Evolutionary conservation across 2,797 vertebrate species (phyloP), one percentile per base, ranked within the genome.

Genomic region (Tenualosa ilisha): DNA sequence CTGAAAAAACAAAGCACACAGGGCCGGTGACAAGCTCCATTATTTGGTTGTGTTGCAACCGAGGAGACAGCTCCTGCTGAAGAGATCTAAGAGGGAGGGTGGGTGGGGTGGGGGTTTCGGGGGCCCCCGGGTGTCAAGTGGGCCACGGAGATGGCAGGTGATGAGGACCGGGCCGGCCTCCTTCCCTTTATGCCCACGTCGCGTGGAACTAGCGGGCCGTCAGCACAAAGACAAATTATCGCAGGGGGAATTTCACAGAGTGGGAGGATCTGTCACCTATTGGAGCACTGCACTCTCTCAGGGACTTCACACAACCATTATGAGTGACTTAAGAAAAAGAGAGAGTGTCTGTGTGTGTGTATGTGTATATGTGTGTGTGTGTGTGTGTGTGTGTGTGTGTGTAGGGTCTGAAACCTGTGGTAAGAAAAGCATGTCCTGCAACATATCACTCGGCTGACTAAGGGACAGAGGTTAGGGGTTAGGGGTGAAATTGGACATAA

Each of bases 21-120:
- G 97, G 97, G 96, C 96, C 96, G 95, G 96, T 98, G 98, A 99
- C 97, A 98, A 97, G 96, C 97, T 97, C 97, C 97, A 98, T 99
- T 98, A 99, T 97, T 97, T 97, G 97, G 97, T 97, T 95, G 95
- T 95, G 95, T 95, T 97, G 97, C 97, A 95, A 97, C 96, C 94
- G 90, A 91, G 1, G 91, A 97, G 97, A 97, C 97, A 97, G 97
- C 96, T 97, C 96, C 96, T 97, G 96, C 97, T 97, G 96, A 92
- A 97, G 94, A 96, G 92, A 94, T 94, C 93, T 93, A 94, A 94
- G 94, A 94, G 86, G 90, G 92, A 91, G 92, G 92, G 91, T 85
- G 90, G 87, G 91, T 83, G 90, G 86, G 91, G 84, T 90, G 88
- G 90, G 89, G 90, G 89, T 86, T 72, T 17, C 51, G 91, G 94